Evolutionary conservation across 2,797 vertebrate species (phyloP), one percentile per base, ranked within the genome.

Genomic region (Mormyrus proboscirostris): DNA sequence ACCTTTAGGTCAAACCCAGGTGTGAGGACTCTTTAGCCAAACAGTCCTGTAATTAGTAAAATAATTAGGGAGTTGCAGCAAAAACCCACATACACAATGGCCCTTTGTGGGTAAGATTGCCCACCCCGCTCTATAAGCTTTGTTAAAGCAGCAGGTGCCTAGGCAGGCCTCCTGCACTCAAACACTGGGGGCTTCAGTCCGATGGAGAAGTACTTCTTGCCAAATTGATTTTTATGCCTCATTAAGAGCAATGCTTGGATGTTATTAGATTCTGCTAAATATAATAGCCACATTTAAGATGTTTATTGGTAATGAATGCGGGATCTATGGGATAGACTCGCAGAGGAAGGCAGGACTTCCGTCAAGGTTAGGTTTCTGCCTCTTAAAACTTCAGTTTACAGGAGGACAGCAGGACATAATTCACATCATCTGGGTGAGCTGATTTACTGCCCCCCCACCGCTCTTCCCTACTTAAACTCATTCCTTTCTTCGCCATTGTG

Each of bases 191-290:
- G 41, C 53, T 55, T 47, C 87, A 92, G 90, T 16, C 76, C 41
- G 59, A 89, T 2, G 9, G 65, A 89, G 41, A 89, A n/a, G 65
- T 85, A 95, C 93, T 93, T 95, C 93, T 93, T 87, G 93, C 92
- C 92, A 94, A 96, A 95, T 96, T 94, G 94, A 96, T 96, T 95
- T 95, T 88, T 94, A 96, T 88, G 93, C 93, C 93, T 94, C 89
- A 89, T 96, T 94, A 96, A 94, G 95, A 91, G 91, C 94, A 92
- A 92, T 93, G 92, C 93, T 94, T 94, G 92, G 92, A 94, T 92
- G 93, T 96, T 95, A 96, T 96, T 96, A 95, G 95, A 95, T 95
- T 95, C 92, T 91, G 91, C 93, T 93, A 93, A 93, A 92, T 94
- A 94, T 94, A 94, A 95, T 92, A 93, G 94, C 94, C 90, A 92